Evolutionary conservation across 1,140 invertebrate genomes (phyloP), one percentile per base, ranked within the genome.

Genomic region (Diabrotica undecimpunctata): DNA sequence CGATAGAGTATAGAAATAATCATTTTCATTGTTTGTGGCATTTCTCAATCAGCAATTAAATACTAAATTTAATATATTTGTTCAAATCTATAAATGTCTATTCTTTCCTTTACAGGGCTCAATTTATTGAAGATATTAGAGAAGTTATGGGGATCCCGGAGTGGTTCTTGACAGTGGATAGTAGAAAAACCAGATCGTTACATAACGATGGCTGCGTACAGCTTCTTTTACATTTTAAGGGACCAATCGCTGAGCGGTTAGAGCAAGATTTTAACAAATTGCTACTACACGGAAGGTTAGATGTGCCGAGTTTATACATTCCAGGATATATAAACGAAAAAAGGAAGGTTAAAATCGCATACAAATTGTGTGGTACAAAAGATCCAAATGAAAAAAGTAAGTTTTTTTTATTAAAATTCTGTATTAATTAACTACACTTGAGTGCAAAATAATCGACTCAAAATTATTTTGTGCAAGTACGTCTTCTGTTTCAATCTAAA

Each of bases 121-220:
- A 91, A 79, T 96, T 96, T 80, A 84, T 97, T 66, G 87, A 90
- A 66, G 91, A 94, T 69, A 83, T 95, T 3, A 83, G 93, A 54
- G 81, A 86, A 63, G 87, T 95, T 3, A 86, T 96, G 86, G 92
- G 91, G 4, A 87, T 93, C 51, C 93, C 93, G 0, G 88, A 92
- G 73, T 96, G 94, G 94, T 92, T 95, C 85, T 74, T 96, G 52
- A 89, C 90, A 6, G 88, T 94, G 8, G 94, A 96, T 80, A 87
- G 86, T 41, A 83, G 93, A 10, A 87, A 89, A 74, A 94, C 92
- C 0, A 89, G 88, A 74, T 82, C 84, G 36, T 81, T 96, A 54
- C 87, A 94, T 68, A 83, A 86, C 68, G 89, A 90, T 54, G 83
- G 88, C 62, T 97, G 94, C 74, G 84, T 96, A n/a, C 93, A 96